Conservation (phyloP, 2,113 vertebrate species). For the Formicarius rufipectus region DNA sequence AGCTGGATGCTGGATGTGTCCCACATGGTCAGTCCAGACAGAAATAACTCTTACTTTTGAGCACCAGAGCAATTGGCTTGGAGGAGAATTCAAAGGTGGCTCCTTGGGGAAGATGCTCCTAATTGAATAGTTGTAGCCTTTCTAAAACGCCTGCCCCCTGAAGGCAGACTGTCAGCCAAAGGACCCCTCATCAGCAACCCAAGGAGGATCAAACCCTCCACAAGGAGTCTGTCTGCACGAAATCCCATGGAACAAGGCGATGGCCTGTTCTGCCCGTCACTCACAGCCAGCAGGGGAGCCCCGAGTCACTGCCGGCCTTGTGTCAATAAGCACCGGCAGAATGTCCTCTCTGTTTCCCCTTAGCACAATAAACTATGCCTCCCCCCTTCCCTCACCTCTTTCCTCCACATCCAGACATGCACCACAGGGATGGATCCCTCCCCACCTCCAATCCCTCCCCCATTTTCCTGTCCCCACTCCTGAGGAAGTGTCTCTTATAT, state of each 20-base stretch:
- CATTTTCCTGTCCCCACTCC: slow-evolving; percentile 24
- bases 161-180: background rate
- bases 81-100: background rate
- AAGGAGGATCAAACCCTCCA: background rate
- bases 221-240: background rate
- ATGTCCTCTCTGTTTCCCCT: slow-evolving; percentile 52
- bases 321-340: slow-evolving; percentile 65
- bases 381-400: slow-evolving; percentile 1
- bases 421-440: slow-evolving; percentile 27
- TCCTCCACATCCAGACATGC: background rate
- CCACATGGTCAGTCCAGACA: background rate
- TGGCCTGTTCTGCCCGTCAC: background rate
- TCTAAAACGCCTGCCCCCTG: background rate
- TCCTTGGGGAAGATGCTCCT: background rate
- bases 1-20: background rate
- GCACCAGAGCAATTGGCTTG: background rate
- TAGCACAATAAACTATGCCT: slow-evolving; percentile 61
- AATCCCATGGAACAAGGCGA: background rate
- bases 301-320: background rate
- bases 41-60: background rate
- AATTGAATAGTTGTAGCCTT: background rate
- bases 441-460: background rate
- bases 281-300: background rate
- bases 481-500: background rate
- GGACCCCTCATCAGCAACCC: background rate